Base-by-base conservation (phyloP, 2,113 vertebrate species). In the Aspidoscelis tigris region DNA sequence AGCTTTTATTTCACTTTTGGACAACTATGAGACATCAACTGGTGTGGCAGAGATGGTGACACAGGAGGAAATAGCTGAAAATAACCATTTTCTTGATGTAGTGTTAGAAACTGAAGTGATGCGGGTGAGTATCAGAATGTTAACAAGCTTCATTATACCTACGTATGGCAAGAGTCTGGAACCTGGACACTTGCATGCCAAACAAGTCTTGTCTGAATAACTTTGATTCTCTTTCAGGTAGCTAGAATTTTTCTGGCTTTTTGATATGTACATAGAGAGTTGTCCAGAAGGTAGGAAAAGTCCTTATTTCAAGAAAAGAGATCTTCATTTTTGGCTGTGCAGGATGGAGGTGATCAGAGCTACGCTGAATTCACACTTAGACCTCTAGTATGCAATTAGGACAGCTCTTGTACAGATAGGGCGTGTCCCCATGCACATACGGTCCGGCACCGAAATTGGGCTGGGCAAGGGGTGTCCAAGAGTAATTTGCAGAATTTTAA, bases 1-100 rank as follows among this genome's bases (percentile, higher is more conserved):
- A 98, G 97, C 95, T 58, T 98, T 98, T 82, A 93, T 97, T 69
- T 95, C 93, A 26, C 88, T 97, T 70, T 80, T 97, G 95, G 96
- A 97, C 93, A 98, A 97, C 91, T 97, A 97, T 76, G 96, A 96
- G 93, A 86, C 86, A 87, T 95, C 96, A 72, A 97, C 96, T 0
- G 96, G 96, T 1, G 89, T 96, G 50, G 88, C 94, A 55, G 96
- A 97, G 94, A 95, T 91, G 0, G 96, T 97, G 68, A 97, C 96
- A 1, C 81, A 90, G 9, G 94, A 97, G 89, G 97, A 97, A 91
- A 86, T 92, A 47, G 80, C 50, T 50, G 97, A 97, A 94, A 96
- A 96, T 85, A 82, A 89, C 50, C 18, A 86, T 44, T 98, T 98
- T 70, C 93, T 98, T 44, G 86, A 97, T 71, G 94, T 96, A 24